phyloP scores from a whole-genome alignment of 2,113 vertebrate species.

The Psettodes erumei region DNA sequence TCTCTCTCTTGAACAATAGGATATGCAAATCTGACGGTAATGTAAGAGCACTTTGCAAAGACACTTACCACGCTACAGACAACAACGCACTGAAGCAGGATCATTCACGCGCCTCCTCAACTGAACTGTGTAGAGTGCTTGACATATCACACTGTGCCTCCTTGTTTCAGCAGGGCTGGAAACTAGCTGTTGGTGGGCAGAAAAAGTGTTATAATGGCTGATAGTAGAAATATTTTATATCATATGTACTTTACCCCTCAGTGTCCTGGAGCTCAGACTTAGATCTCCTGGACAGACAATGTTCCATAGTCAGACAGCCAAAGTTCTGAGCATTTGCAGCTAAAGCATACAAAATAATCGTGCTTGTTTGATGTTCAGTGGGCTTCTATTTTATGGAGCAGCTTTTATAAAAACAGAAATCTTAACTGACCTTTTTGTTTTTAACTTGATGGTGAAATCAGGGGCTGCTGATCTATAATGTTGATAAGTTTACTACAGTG shows the following conservation, averaged over 20 bases:
- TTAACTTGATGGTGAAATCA: neutral
- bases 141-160: slow-evolving; percentile 15
- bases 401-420: slow-evolving; percentile 18
- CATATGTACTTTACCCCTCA: neutral
- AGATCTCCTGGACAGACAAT: neutral
- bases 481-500: slow-evolving; percentile 43
- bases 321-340: neutral
- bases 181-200: neutral
- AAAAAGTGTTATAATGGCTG: neutral
- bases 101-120: slow-evolving; percentile 9
- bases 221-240: neutral
- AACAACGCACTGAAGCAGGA: neutral
- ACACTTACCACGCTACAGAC: slow-evolving; percentile 11
- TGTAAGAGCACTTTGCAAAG: slow-evolving; percentile 1
- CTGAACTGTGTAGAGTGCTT: slow-evolving; percentile 36
- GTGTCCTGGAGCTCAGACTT: neutral
- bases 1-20: neutral
- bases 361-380: slow-evolving; percentile 9
- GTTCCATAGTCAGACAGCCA: neutral
- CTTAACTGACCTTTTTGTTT: slow-evolving; percentile 20
- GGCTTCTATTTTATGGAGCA: slow-evolving; percentile 3
- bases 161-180: slow-evolving; percentile 32
- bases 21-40: slow-evolving; percentile 30
- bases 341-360: slow-evolving; percentile 8
- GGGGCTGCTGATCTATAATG: slow-evolving; percentile 19